Percentiles rank a stretch among this genome's conserved stretches.
Conservation (phyloP, 1,140 invertebrate genomes). For the Stegodyphus dumicola region DNA sequence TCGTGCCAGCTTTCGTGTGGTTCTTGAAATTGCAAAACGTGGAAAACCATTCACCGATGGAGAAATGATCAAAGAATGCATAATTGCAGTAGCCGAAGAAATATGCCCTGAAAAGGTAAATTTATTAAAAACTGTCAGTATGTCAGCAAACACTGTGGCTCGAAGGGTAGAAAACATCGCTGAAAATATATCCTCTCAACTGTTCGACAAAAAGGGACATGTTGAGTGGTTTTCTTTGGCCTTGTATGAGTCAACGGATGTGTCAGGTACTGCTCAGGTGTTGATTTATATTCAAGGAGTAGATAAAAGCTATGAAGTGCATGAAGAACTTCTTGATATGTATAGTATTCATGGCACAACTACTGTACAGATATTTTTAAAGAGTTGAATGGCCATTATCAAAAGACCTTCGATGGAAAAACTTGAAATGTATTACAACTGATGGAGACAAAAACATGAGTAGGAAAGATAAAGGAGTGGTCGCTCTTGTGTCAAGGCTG, state of each 20-base stretch:
- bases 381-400: slow-evolving; percentile 58
- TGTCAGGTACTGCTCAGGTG: slow-evolving; percentile 41
- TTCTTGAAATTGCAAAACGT: too few species aligned
- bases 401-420: slow-evolving; percentile 62
- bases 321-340: too few species aligned
- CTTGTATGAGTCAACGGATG: slow-evolving; percentile 58
- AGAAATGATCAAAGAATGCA: slow-evolving; percentile 66
- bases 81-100: slow-evolving; percentile 66
- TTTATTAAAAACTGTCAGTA: too few species aligned
- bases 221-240: slow-evolving; percentile 40
- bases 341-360: slow-evolving; percentile 5
- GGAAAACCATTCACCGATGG: slow-evolving; percentile 66
- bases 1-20: too few species aligned
- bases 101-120: slow-evolving; percentile 64
- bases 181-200: too few species aligned
- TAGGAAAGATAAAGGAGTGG: slow-evolving; percentile 63
- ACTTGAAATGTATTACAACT: slow-evolving; percentile 64
- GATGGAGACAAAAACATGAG: too few species aligned
- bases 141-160: too few species aligned
- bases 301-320: slow-evolving; percentile 46
- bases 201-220: slow-evolving; percentile 16
- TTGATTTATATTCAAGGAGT: slow-evolving; percentile 50
- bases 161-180: too few species aligned
- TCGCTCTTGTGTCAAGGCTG: slow-evolving; percentile 54
- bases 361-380: slow-evolving; percentile 65